phyloP scores from a whole-genome alignment of 2,113 vertebrate species.

The Phylloscopus trochiloides region DNA sequence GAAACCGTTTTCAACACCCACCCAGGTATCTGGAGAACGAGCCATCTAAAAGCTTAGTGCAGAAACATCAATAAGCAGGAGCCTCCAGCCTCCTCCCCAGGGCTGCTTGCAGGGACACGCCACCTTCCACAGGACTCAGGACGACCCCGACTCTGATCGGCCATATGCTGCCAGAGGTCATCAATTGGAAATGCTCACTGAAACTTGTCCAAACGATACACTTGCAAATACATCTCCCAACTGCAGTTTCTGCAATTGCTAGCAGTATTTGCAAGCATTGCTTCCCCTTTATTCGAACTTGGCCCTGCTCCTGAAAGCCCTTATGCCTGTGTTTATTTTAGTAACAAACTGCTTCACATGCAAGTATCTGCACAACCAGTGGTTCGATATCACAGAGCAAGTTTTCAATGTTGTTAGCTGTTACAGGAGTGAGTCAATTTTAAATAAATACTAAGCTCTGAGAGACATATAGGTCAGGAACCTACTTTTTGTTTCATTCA shows the following conservation, averaged over 20 bases:
- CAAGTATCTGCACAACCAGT: slow-evolving; percentile 3
- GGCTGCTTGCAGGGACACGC: slow-evolving; percentile 17
- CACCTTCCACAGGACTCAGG: background rate
- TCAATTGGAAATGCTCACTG: background rate
- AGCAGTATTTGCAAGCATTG: background rate
- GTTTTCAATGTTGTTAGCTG: background rate
- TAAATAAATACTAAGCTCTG: background rate
- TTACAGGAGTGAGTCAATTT: background rate
- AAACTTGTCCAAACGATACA: background rate
- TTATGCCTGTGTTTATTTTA: slow-evolving; percentile 45
- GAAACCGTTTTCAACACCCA: background rate
- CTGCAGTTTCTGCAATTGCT: background rate
- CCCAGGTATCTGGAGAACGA: background rate
- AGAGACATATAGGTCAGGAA: background rate
- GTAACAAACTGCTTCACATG: slow-evolving; percentile 13
- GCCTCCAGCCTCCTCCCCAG: background rate
- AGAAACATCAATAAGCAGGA: background rate
- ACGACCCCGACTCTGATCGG: background rate
- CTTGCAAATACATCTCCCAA: background rate
- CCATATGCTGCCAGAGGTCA: background rate
- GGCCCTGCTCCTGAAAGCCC: slow-evolving; percentile 22
- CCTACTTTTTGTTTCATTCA: background rate
- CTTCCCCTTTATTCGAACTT: background rate
- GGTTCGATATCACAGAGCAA: background rate
- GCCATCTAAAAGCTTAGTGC: background rate